Evolutionary conservation across 2,888 invertebrate species (phyloP).

Genomic region (Colostygia pectinataria): DNA sequence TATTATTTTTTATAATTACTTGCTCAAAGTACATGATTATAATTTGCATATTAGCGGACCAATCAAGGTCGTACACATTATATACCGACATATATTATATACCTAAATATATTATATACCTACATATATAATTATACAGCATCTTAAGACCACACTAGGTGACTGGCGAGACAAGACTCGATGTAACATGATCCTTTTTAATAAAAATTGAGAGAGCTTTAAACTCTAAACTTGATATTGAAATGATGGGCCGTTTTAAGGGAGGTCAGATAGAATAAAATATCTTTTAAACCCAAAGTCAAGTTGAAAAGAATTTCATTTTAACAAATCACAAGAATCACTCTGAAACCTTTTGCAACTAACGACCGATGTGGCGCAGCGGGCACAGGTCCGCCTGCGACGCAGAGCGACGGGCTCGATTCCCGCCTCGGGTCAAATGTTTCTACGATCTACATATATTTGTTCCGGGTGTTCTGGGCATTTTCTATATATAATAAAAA

Average conservation of each 20-base stretch:
- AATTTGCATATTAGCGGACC: constrained; percentile 52
- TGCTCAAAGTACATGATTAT: constrained; percentile 22
- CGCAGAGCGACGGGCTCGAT: no score
- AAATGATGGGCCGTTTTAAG: not conserved
- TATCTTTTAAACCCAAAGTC: no score
- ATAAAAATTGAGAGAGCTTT: constrained; percentile 16
- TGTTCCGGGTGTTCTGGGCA: no score
- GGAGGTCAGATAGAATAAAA: not conserved
- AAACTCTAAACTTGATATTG: constrained; percentile 9
- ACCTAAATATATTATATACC: constrained; percentile 16
- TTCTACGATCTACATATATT: no score
- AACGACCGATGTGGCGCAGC: no score
- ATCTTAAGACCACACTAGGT: constrained; percentile 31
- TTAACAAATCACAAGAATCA: no score
- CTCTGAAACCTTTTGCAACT: no score
- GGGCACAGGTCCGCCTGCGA: no score
- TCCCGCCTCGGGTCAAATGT: no score
- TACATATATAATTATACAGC: constrained; percentile 12
- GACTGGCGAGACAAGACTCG: constrained; percentile 3
- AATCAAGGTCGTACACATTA: constrained; percentile 47
- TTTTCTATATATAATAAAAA: no score
- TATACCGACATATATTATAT: no score
- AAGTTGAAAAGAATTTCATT: no score
- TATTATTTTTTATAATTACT: not conserved
- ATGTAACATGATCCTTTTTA: constrained; percentile 25